Base-by-base conservation (phyloP, 2,113 vertebrate genomes). In the Centropus unirufus region DNA sequence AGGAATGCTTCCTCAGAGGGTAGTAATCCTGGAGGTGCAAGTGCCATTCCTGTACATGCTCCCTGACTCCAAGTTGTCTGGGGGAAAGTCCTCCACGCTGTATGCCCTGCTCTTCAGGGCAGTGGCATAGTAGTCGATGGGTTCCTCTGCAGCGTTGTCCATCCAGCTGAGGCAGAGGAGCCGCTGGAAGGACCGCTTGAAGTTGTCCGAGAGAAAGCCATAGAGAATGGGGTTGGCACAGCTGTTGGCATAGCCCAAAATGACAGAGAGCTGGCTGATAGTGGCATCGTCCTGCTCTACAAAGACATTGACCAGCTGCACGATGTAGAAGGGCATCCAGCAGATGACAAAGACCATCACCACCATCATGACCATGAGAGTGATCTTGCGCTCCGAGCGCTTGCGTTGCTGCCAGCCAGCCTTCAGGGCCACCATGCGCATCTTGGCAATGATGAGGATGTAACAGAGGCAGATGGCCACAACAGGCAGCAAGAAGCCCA, bases 271-370 rank as follows among this genome's bases (percentile, higher is more conserved):
- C 95, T 99, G 99, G 96, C 98, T 99, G 94, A 99, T 98, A 16
- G 99, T 99, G 87, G 98, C 98, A 80, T 99, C 98, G 82, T 98
- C 98, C 94, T 97, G 98, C 93, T 98, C 98, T 14, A 98, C 98
- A 57, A 99, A 99, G 81, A 99, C 98, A 82, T 98, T 98, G 49
- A 99, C 98, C 83, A 99, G 96, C 97, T 99, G 99, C 88, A 99
- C 98, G 12, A 99, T 97, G 79, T 99, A 99, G 97, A 99, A 99
- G 9, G 99, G 99, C 99, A 99, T 99, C 99, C 99, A 99, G 94
- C 99, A 99, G 95, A 99, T 98, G 87, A 99, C 98, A 80, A 99
- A 99, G 87, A 99, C 99, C 86, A 98, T 98, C 67, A 99, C 99
- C 89, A 99, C 99, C 98, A 99, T 99, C 98, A 99, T 98, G 75